Evolutionary conservation across 2,888 invertebrate genomes (phyloP), one percentile per base, ranked within the genome.

Genomic region (Bombylius discolor): DNA sequence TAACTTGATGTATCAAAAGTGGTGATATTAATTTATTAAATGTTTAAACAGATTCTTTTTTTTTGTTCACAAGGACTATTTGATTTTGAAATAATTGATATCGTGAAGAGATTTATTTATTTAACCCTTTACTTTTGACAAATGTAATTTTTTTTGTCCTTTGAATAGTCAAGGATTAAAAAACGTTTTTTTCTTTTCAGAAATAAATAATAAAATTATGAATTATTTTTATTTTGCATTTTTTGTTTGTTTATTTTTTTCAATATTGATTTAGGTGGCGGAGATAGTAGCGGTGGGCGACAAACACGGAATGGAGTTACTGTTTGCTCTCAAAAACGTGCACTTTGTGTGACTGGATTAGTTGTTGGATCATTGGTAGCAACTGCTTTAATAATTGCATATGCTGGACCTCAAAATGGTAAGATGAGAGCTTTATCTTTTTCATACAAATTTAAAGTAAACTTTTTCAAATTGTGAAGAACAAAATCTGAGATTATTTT

Each of bases 341-440:
- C 93, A 46, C 79, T 93, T 9, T 84, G 85, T 67, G 83, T 94
- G 59, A 86, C 89, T 51, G 84, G 85, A 51, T 76, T 87, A 58
- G 85, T 91, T 45, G 83, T 92, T 69, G 82, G 85, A 6, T 82
- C 87, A 42, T 82, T 92, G 65, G 84, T 92, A 70, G 80, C 85
- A 64, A 85, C 89, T 56, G 89, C 94, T 47, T 78, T 94, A 61
- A 82, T 94, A 62, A 88, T 93, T 60, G 93, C 94, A 56, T 92
- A 93, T 70, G 93, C 92, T 54, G 86, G 91, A 62, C 92, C 92
- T 56, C 86, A 87, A 72, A 82, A 86, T 69, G 87, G 89, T 89
- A 74, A 76, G 23, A 23, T 23, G 1, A 23, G 23, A 23, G 3
- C 1, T 23, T 2, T 23, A 23, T 76, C 73, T 66, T 62, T 61